phyloP scores from a whole-genome alignment of 2,888 invertebrate genomes.

The Napeogenes sylphis region DNA sequence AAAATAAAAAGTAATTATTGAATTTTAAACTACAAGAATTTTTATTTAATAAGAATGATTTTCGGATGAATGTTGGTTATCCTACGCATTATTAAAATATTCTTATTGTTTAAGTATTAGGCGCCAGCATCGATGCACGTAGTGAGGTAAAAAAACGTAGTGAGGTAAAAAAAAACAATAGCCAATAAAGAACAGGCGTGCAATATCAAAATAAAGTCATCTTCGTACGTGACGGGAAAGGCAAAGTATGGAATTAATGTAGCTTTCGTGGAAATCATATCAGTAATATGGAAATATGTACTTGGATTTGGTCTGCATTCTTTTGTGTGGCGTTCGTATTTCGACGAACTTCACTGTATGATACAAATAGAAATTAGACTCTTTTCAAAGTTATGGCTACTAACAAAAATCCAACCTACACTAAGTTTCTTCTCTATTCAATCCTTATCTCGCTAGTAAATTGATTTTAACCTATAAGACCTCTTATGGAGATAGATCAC shows the following conservation, averaged over 20 bases:
- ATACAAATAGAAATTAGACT: constrained; percentile 4
- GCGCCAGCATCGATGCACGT: constrained; percentile 50
- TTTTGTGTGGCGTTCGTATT: constrained; percentile 25
- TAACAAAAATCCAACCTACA: background rate
- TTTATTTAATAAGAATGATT: too few relatives aligned
- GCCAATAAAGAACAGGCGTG: constrained; percentile 58
- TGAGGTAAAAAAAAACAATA: constrained; percentile 54
- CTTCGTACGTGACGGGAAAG: constrained; percentile 60
- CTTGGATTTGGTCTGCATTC: constrained; percentile 32
- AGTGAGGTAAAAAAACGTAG: constrained; percentile 48
- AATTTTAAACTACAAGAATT: too few relatives aligned
- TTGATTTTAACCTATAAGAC: too few relatives aligned
- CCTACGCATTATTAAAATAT: constrained; percentile 43
- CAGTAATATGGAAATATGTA: constrained; percentile 39
- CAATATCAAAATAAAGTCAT: constrained; percentile 74
- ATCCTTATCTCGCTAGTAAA: too few relatives aligned
- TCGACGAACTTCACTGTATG: constrained; percentile 26
- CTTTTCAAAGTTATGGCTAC: background rate
- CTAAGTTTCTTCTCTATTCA: too few relatives aligned
- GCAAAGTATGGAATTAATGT: constrained; percentile 39
- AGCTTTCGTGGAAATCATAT: constrained; percentile 52
- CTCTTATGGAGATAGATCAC: constrained; percentile 12
- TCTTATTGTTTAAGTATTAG: constrained; percentile 29
- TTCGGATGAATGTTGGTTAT: background rate
- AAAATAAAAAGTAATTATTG: too few relatives aligned